Evolutionary conservation across 2,888 invertebrate species (phyloP).

Genomic region (Drosophila hamatofila): DNA sequence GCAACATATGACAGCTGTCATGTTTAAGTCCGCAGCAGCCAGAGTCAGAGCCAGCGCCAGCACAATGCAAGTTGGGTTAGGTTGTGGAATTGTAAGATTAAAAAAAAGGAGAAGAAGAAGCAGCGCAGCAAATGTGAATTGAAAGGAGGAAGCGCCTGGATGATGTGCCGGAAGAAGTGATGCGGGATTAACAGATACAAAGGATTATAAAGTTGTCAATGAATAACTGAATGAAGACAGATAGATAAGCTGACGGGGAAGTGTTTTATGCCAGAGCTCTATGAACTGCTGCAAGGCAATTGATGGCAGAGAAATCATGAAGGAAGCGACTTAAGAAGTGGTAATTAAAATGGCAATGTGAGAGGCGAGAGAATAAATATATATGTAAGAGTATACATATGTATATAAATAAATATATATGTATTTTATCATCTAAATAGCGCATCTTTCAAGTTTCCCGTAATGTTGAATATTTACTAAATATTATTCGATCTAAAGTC

Average conservation of each 20-base stretch:
- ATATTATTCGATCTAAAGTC: too few species aligned
- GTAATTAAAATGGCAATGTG: constrained; percentile 1
- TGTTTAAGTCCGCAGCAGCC: constrained; percentile 65
- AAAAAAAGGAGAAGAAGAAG: neutral
- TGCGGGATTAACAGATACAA: constrained; percentile 67
- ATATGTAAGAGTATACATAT: neutral
- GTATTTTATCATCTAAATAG: too few species aligned
- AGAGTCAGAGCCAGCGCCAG: constrained; percentile 37
- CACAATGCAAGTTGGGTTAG: constrained; percentile 73
- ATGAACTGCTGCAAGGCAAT: constrained; percentile 1
- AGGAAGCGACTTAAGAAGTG: constrained; percentile 1
- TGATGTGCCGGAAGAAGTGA: constrained; percentile 47
- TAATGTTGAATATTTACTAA: too few species aligned
- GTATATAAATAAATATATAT: neutral
- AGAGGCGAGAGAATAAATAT: neutral
- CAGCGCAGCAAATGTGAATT: neutral
- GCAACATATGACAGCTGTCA: constrained; percentile 78
- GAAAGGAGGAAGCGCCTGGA: constrained; percentile 33
- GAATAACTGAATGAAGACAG: constrained; percentile 58
- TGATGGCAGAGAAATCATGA: neutral
- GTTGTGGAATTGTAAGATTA: constrained; percentile 74
- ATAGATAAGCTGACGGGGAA: constrained; percentile 42
- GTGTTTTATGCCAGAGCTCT: constrained; percentile 22
- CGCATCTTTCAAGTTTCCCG: too few species aligned
- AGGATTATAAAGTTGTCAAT: constrained; percentile 73